Percentiles rank a stretch among this genome's conserved stretches.
Evolutionary conservation across 2,888 invertebrate species (phyloP).

Genomic region (Ochropacha duplaris): DNA sequence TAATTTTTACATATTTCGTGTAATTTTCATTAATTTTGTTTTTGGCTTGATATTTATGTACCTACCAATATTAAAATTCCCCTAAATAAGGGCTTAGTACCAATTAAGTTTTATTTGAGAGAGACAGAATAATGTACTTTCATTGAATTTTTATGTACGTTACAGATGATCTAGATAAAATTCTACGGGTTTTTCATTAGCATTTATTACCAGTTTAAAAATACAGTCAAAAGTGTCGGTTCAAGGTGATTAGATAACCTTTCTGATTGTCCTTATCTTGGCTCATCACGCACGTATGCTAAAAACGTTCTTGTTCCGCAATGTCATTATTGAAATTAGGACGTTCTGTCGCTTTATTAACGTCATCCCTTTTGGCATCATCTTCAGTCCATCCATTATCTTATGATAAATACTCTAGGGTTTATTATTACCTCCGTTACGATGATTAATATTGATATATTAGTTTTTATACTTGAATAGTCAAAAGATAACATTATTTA

Average conservation of each 20-base stretch:
- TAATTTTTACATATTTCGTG: conserved; percentile 16
- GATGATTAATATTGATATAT: not conserved
- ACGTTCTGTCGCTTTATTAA: conserved; percentile 28
- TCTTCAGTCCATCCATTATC: conserved; percentile 7
- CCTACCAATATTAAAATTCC: not conserved
- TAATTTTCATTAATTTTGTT: not conserved
- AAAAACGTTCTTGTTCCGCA: conserved; percentile 41
- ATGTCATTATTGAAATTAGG: conserved; percentile 54
- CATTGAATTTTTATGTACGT: not conserved
- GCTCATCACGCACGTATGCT: conserved; percentile 59
- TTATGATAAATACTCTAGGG: not conserved
- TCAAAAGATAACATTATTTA: too few species aligned
- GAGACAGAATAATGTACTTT: not conserved
- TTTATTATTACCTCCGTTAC: too few species aligned
- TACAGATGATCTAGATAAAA: conserved; percentile 45
- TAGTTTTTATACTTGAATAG: too few species aligned
- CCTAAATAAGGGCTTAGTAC: not conserved
- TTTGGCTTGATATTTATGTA: not conserved
- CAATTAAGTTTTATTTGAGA: not conserved
- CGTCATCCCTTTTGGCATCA: conserved; percentile 15
- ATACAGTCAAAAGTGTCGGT: conserved; percentile 63
- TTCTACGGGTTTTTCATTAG: conserved; percentile 56
- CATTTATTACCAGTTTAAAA: conserved; percentile 59
- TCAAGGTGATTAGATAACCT: conserved; percentile 77
- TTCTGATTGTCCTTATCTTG: conserved; percentile 67